phyloP scores from a whole-genome alignment of 2,797 vertebrate species.

The Nannoperca australis region DNA sequence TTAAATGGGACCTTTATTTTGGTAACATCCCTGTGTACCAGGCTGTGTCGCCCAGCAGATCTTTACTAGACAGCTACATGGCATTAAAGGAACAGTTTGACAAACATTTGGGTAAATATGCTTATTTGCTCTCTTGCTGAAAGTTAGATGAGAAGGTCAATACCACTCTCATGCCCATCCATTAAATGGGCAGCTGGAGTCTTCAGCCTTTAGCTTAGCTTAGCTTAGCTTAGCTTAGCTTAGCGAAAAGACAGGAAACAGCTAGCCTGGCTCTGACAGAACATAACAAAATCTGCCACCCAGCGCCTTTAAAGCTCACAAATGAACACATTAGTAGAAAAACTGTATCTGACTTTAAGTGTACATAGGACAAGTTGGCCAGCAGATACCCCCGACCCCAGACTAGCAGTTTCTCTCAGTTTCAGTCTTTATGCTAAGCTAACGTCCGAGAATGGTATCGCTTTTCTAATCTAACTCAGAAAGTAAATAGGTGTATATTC shows the following conservation, averaged over 20 bases:
- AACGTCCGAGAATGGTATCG: not conserved
- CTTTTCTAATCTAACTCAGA: not conserved
- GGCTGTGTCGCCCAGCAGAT: slow-evolving; percentile 1
- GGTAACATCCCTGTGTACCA: not conserved
- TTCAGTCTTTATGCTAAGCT: slow-evolving; percentile 10
- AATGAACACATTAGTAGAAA: not conserved
- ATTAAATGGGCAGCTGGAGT: not conserved
- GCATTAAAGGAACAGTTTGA: slow-evolving; percentile 24
- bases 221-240: slow-evolving; percentile 23
- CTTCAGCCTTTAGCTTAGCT: not conserved
- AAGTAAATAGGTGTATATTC: not conserved
- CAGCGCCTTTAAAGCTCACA: not conserved
- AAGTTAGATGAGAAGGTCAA: not conserved
- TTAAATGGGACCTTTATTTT: slow-evolving; percentile 40
- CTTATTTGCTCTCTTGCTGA: slow-evolving; percentile 10
- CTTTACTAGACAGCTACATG: slow-evolving; percentile 12
- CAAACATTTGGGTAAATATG: not conserved
- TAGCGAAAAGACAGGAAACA: slow-evolving; percentile 12
- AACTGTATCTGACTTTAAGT: too few species aligned
- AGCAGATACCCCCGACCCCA: too few species aligned
- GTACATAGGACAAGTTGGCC: not conserved
- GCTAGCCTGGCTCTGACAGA: not conserved
- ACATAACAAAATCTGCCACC: not conserved
- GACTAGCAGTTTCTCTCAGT: not conserved
- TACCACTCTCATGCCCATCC: not conserved